Evolutionary conservation across 2,113 vertebrate species (phyloP), one percentile per base, ranked within the genome.

Genomic region (Dolichallabes microphthalmus): DNA sequence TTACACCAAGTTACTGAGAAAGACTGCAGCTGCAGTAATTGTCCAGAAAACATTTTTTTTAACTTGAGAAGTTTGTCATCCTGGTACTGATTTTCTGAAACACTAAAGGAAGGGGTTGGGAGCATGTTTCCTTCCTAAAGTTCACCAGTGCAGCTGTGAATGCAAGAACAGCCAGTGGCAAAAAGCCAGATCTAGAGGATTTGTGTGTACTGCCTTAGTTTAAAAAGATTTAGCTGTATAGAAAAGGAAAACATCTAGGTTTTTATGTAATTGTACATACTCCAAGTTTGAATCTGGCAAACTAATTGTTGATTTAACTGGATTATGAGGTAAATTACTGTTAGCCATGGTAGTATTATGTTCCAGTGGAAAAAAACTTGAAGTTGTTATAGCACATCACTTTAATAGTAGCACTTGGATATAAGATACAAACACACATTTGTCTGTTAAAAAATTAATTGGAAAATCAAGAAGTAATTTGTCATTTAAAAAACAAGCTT

Each of bases 381-480:
- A 50, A 0, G 27, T 53, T 78, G 3, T 27, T 76, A 55, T 52
- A 27, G 25, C 52, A 25, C 15, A 30, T 50, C 15, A 71, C 8
- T 32, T 30, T 79, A 74, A 45, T 25, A 27, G 3, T 32, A 53
- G 14, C 25, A 68, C 73, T 73, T 80, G 30, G 20, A 71, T 64
- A 58, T n/a, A 74, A 61, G 4, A 80, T 35, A 74, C 69, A 82
- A 82, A 82, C 60, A 82, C 78, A 76, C 20, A 20, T 85, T 73
- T 84, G 19, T 35, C 22, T 69, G 55, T 57, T 69, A 66, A 57
- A 53, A 77, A 88, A 86, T 94, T 93, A 76, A 93, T 94, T 93
- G 86, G 77, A 87, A 91, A 85, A 83, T 89, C 71, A 92, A 89
- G 58, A 60, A 3, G 60, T 78, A 45, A 27, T 76, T 88, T 85